Evolutionary conservation across 2,797 vertebrate genomes (phyloP), one percentile per base, ranked within the genome.

Genomic region (Pseudopleuronectes americanus): DNA sequence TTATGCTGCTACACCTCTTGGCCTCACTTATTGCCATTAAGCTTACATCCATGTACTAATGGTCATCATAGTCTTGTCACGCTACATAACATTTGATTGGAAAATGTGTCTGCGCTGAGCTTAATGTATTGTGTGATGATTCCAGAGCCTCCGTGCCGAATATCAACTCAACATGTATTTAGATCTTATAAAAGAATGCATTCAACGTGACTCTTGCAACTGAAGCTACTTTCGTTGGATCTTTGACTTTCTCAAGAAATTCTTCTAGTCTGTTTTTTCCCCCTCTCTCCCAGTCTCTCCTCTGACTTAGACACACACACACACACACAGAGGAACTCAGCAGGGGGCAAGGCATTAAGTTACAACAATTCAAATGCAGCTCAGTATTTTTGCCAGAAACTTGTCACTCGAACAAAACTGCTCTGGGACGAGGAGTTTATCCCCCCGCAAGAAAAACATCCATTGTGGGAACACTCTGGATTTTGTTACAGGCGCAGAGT

Each of bases 301-400:
- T 65, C 45, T 66, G 26, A 64, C 47, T 31, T 43, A 38, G 31
- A 63, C 26, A 48, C 13, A 47, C 28, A 47, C n/a, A 41, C 48
- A 57, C 38, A 48, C 14, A 59, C 68, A 49, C 19, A 76, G 1
- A 55, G 10, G 38, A 51, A 16, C 65, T 31, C 43, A 45, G 62
- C 77, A 64, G 65, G 66, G 68, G 45, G 59, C 13, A 9, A 69
- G 48, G 63, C 69, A 65, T 83, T 71, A 80, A 57, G 41, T 79
- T 73, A 72, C 65, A 68, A 69, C 67, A 71, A 81, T 79, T 82
- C 61, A 73, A 83, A 81, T 71, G 75, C 31, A 47, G 56, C 57
- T 80, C 47, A 72, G 55, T 55, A 63, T 75, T 61, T 83, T 68
- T 76, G 75, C 62, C 64, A 72, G 65, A 53, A 77, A 72, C 45